phyloP scores from a whole-genome alignment of 2,113 vertebrate species.

The Charadrius vociferus region DNA sequence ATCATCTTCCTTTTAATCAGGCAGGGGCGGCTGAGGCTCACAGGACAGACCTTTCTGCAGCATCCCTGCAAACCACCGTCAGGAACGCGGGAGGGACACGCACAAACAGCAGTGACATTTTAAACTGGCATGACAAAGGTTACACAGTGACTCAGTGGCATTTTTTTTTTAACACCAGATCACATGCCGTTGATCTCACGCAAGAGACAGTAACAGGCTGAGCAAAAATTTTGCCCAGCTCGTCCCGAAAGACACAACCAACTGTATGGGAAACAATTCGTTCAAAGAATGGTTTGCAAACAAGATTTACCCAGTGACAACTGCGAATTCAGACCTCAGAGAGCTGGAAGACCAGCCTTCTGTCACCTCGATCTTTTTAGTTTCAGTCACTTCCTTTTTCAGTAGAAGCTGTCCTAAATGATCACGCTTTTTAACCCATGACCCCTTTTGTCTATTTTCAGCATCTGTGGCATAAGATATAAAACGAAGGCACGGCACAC shows the following conservation, averaged over 20 bases:
- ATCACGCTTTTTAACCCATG: neutral
- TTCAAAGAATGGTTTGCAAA: neutral
- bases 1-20: neutral
- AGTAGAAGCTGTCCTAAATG: neutral
- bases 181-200: neutral
- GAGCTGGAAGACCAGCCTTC: neutral
- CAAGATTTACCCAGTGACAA: neutral
- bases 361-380: neutral
- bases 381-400: neutral
- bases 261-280: neutral
- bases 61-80: neutral
- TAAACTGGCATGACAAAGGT: neutral
- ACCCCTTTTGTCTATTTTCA: neutral
- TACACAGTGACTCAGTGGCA: neutral
- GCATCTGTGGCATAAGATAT: neutral
- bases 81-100: fast-evolving
- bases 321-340: neutral
- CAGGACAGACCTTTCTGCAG: neutral
- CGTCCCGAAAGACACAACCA: neutral
- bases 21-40: neutral
- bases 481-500: neutral
- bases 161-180: neutral
- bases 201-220: neutral
- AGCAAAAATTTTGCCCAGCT: neutral
- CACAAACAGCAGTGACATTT: neutral